Evolutionary conservation across 2,113 vertebrate species (phyloP).

Genomic region (Spheniscus mendiculus): DNA sequence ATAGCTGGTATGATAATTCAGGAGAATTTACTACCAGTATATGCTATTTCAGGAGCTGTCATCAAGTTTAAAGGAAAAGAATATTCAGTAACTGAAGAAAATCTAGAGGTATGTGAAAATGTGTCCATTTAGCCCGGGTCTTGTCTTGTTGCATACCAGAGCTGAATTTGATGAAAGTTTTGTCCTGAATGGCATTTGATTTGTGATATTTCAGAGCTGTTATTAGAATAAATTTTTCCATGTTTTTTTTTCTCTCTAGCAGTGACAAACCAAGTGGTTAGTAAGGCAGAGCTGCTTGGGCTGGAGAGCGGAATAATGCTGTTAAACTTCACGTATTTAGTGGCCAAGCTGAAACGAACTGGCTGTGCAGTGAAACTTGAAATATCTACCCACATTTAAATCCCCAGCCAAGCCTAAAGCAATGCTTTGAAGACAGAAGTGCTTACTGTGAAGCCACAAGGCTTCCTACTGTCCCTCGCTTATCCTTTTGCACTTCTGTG

Average conservation of each 20-base stretch:
- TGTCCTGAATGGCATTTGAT: not conserved
- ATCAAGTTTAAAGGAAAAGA: not conserved
- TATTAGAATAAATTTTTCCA: not conserved
- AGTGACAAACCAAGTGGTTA: not conserved
- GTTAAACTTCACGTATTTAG: not conserved
- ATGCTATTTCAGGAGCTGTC: constrained; percentile 44
- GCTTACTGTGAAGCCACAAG: not conserved
- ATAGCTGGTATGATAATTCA: constrained; percentile 43
- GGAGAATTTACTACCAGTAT: not conserved
- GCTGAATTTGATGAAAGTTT: not conserved
- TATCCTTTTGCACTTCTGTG: not conserved
- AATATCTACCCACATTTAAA: not conserved
- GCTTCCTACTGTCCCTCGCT: not conserved
- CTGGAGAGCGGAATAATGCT: not conserved
- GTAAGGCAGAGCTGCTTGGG: not conserved
- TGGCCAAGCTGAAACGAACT: not conserved
- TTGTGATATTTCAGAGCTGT: not conserved
- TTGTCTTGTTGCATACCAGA: not conserved
- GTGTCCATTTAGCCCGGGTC: not conserved
- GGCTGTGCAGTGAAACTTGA: not conserved
- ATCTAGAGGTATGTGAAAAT: not conserved
- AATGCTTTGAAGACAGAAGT: not conserved
- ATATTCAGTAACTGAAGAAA: not conserved
- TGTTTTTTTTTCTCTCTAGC: not conserved
- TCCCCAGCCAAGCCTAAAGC: not conserved